These are phyloP conservation scores for Pseudoatta argentina DNA, from an alignment of 1,140 invertebrate species.

Conservation along the genomic window DNA sequence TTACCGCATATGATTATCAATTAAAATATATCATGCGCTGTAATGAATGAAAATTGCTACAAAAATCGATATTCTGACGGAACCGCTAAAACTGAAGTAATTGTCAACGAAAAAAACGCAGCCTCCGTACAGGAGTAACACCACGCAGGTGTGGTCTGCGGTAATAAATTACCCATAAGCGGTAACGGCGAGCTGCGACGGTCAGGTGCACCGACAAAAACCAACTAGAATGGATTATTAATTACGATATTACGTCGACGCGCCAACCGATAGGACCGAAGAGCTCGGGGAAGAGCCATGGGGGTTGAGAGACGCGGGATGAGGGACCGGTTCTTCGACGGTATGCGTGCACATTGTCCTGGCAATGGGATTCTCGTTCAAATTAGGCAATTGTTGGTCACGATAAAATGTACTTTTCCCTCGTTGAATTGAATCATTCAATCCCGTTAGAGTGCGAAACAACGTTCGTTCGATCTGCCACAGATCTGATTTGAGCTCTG, in stretches of 20 bases:
- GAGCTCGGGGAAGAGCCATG: background rate
- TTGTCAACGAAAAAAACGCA: slow-evolving; percentile 65
- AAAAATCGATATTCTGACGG: slow-evolving; percentile 57
- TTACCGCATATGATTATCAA: background rate
- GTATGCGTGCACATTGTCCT: background rate
- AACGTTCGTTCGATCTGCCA: slow-evolving; percentile 10
- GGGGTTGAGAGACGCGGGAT: background rate
- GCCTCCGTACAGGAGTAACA: slow-evolving; percentile 70
- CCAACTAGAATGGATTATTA: slow-evolving; percentile 84
- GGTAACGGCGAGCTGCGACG: slow-evolving; percentile 74
- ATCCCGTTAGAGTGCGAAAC: slow-evolving; percentile 34
- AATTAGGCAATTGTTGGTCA: slow-evolving; percentile 47
- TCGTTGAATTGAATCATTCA: slow-evolving; percentile 41
- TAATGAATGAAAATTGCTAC: background rate
- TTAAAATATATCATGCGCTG: background rate
- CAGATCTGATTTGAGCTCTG: slow-evolving; percentile 41
- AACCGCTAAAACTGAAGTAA: slow-evolving; percentile 56
- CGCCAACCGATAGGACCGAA: background rate
- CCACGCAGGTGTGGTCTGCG: slow-evolving; percentile 74
- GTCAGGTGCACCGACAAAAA: slow-evolving; percentile 80
- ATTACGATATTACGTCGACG: slow-evolving; percentile 80
- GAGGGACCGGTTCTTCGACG: slow-evolving; percentile 20
- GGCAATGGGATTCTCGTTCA: slow-evolving; percentile 23
- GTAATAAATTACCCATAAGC: slow-evolving; percentile 81
- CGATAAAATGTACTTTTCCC: slow-evolving; percentile 20